A percentile compares a stretch with the other conserved stretches of the same genome.
Conservation (phyloP, 2,888 invertebrate species). For the Coelogynopora nodosa region DNA sequence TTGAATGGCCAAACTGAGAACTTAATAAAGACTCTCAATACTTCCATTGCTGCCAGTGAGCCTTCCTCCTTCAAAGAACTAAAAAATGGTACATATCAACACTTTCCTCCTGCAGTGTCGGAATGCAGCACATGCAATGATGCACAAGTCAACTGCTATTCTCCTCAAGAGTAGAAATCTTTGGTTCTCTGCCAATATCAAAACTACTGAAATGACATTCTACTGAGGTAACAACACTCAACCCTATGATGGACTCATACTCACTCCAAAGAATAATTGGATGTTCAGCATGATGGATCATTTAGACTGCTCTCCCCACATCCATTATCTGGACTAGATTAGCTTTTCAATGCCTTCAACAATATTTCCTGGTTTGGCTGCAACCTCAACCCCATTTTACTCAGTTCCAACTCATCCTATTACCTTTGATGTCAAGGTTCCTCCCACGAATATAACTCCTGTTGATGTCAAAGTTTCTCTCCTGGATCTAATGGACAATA, state of each 20-base stretch:
- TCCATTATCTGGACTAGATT: not conserved
- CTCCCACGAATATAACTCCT: not conserved
- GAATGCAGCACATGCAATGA: not conserved
- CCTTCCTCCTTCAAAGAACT: not conserved
- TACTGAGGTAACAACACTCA: conserved; percentile 12
- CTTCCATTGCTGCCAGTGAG: not conserved
- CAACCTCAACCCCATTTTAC: not conserved
- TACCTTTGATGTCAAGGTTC: not conserved
- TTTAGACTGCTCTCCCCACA: not conserved
- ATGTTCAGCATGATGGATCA: conserved; percentile 29
- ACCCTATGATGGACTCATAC: conserved; percentile 13
- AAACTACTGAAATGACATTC: conserved; percentile 16
- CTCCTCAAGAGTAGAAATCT: not conserved
- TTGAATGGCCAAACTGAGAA: conserved; percentile 5
- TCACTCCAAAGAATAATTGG: not conserved
- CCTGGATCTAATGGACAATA: no score
- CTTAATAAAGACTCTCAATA: not conserved
- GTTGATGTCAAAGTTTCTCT: no score
- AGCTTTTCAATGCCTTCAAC: not conserved
- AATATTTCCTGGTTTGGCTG: not conserved
- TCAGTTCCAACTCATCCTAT: not conserved
- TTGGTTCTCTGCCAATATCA: not conserved
- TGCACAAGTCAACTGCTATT: not conserved
- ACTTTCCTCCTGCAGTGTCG: not conserved
- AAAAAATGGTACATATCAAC: not conserved